A percentile compares a stretch with the other conserved stretches of the same genome.
phyloP scores from a whole-genome alignment of 2,888 invertebrate genomes.

The Lathronympha strigana region DNA sequence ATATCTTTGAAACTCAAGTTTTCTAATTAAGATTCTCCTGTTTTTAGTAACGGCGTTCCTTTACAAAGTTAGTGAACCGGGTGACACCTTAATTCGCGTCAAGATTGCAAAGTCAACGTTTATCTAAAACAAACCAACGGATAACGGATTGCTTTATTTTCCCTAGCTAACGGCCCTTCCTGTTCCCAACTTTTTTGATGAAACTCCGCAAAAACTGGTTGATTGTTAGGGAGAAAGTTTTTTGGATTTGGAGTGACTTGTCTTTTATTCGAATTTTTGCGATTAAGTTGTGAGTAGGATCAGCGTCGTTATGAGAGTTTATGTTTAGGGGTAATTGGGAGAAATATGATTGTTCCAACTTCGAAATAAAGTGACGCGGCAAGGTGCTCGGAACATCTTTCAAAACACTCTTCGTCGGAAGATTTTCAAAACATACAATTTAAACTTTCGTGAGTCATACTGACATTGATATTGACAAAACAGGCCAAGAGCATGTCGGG shows the following conservation, averaged over 20 bases:
- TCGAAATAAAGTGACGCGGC: background rate
- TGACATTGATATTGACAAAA: too few species aligned
- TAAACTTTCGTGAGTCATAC: too few species aligned
- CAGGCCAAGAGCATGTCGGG: too few species aligned
- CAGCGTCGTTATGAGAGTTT: conserved; percentile 7
- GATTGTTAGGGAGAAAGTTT: conserved; percentile 36
- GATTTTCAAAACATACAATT: too few species aligned
- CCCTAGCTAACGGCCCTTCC: conserved; percentile 44
- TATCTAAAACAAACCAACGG: conserved; percentile 65
- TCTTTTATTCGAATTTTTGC: conserved; percentile 25
- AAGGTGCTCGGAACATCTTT: background rate
- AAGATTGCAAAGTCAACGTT: conserved; percentile 63
- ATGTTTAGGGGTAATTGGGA: background rate
- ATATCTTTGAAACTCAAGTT: too few species aligned
- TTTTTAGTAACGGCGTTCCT: too few species aligned
- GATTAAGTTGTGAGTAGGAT: conserved; percentile 20
- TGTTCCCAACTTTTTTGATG: conserved; percentile 56
- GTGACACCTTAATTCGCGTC: conserved; percentile 52
- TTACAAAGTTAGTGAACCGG: conserved; percentile 25
- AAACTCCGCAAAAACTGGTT: conserved; percentile 44
- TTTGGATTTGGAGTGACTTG: conserved; percentile 29
- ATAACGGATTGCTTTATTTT: conserved; percentile 70
- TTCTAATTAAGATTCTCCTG: too few species aligned
- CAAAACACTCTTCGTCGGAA: too few species aligned
- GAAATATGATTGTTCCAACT: background rate